These are phyloP conservation scores for Brachionus rotundiformis DNA, from an alignment of 1,140 invertebrate genomes.

Conservation along the genomic window DNA sequence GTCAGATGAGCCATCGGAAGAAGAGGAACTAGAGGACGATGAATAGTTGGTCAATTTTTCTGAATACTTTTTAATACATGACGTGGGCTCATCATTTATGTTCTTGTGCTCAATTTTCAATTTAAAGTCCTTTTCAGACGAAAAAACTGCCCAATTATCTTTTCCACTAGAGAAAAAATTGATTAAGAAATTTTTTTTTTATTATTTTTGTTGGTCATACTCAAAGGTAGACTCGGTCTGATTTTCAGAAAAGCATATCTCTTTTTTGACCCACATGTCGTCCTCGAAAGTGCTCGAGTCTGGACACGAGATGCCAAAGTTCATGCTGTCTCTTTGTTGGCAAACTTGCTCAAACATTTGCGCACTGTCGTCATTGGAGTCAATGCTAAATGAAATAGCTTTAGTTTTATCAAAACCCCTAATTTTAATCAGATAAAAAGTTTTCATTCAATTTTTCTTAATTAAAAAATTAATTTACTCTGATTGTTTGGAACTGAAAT, in stretches of 20 bases:
- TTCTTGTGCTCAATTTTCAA: constrained; percentile 33
- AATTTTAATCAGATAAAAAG: background rate
- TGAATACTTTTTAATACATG: background rate
- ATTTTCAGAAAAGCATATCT: constrained; percentile 17
- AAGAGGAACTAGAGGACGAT: background rate
- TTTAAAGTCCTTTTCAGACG: constrained; percentile 23
- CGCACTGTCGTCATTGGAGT: constrained; percentile 15
- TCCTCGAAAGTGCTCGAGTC: background rate
- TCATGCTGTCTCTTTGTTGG: constrained; percentile 31
- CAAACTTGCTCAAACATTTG: constrained; percentile 48
- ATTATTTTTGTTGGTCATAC: background rate
- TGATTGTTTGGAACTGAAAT: background rate
- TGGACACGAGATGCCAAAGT: background rate
- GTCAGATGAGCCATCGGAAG: constrained; percentile 12
- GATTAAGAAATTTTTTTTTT: background rate
- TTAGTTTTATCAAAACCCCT: constrained; percentile 29
- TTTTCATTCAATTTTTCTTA: no score
- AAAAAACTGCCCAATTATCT: constrained; percentile 41
- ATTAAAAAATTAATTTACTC: background rate
- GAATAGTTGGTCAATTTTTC: background rate
- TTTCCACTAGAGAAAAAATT: background rate
- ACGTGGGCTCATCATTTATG: background rate
- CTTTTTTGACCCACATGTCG: constrained; percentile 34
- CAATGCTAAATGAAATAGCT: constrained; percentile 32
- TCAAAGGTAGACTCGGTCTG: constrained; percentile 32